phyloP scores from a whole-genome alignment of 2,888 invertebrate genomes.

The Philereme vetulata region DNA sequence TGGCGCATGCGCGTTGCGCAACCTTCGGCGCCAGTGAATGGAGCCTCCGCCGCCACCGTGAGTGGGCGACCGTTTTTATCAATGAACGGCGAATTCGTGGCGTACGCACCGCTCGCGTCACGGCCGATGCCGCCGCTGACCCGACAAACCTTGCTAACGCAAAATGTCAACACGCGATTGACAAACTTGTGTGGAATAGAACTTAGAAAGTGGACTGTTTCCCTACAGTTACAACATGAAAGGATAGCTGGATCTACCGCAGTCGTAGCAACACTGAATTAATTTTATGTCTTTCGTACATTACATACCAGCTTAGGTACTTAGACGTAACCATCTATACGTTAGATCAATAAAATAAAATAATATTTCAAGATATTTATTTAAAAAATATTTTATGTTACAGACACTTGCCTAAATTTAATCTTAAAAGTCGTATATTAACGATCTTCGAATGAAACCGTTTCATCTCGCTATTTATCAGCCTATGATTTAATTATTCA shows the following conservation, averaged over 20 bases:
- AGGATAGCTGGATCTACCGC: slow-evolving; percentile 32
- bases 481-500: slow-evolving; percentile 50
- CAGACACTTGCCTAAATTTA: not conserved
- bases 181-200: slow-evolving; percentile 42
- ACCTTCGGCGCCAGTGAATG: slow-evolving; percentile 78
- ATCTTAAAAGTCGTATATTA: not conserved
- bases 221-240: slow-evolving; percentile 25
- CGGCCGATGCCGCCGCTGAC: slow-evolving; percentile 55
- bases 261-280: slow-evolving; percentile 20
- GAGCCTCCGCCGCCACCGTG: slow-evolving; percentile 56
- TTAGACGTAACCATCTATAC: not conserved
- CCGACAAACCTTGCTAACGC: slow-evolving; percentile 68
- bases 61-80: slow-evolving; percentile 80
- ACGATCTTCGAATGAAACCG: not conserved
- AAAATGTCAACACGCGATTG: slow-evolving; percentile 65
- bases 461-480: slow-evolving; percentile 31
- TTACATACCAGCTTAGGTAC: not conserved
- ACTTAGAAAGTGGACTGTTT: slow-evolving; percentile 35
- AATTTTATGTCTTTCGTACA: slow-evolving; percentile 1
- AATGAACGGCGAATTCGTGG: slow-evolving; percentile 80
- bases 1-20: slow-evolving; percentile 71
- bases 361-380: too few relatives aligned
- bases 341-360: not conserved
- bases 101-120: slow-evolving; percentile 77
- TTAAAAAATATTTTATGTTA: too few relatives aligned